Percentiles rank a stretch among this genome's conserved stretches.
Conservation (phyloP, 2,888 invertebrate genomes). For the Chrysopilus asiliformis region DNA sequence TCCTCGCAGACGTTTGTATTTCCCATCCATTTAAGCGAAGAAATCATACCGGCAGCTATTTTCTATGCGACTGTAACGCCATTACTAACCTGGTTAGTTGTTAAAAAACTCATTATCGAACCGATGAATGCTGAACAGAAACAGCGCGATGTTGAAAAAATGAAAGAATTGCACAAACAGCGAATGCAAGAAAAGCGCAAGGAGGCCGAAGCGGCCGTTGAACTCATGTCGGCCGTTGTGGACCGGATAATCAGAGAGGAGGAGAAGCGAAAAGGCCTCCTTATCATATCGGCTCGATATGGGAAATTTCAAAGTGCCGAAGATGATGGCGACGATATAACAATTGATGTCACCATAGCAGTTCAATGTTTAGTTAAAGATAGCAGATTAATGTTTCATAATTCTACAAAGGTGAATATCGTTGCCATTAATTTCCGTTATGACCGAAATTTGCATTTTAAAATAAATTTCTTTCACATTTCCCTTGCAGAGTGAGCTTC, state of each 20-base stretch:
- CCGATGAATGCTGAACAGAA: constrained; percentile 68
- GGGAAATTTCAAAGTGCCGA: constrained; percentile 43
- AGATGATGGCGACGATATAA: constrained; percentile 20
- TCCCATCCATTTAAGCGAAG: constrained; percentile 83
- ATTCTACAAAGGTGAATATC: constrained; percentile 63
- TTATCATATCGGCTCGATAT: constrained; percentile 73
- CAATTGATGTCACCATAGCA: constrained; percentile 88
- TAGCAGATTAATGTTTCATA: constrained; percentile 73
- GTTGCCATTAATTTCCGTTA: background rate
- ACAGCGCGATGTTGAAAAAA: constrained; percentile 65
- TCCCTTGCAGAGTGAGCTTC: constrained; percentile 68
- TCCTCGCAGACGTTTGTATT: constrained; percentile 80
- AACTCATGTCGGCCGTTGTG: constrained; percentile 84
- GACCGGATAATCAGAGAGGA: constrained; percentile 71
- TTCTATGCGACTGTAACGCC: constrained; percentile 91
- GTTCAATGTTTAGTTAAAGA: constrained; percentile 88
- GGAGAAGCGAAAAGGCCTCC: constrained; percentile 65
- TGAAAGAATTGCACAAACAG: constrained; percentile 61
- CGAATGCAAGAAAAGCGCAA: constrained; percentile 61
- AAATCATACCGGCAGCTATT: constrained; percentile 75
- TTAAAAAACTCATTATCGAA: constrained; percentile 76
- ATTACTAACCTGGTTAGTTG: constrained; percentile 59
- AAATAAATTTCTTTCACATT: background rate
- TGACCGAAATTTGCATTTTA: background rate
- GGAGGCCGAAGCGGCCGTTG: constrained; percentile 76